Base-by-base conservation (phyloP, 1,140 invertebrate species). In the Drosophila obscura region DNA sequence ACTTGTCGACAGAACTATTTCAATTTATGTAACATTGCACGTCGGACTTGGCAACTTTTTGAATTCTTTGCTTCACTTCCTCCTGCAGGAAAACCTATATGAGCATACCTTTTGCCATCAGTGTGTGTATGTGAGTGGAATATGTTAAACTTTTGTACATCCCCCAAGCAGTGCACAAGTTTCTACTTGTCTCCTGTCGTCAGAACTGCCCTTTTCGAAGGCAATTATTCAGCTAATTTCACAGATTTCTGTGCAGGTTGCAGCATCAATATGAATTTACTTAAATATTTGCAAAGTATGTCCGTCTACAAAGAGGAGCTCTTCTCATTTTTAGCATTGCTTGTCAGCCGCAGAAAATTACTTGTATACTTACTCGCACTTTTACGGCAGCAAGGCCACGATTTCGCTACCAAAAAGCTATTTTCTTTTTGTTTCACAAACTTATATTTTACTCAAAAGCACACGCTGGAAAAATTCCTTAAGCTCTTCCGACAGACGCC, bases 1-100 rank as follows among this genome's bases (percentile, higher is more conserved):
- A 76, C 61, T 61, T 68, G 79, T 78, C 66, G 50, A 64, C 62
- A 61, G 62, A 87, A 87, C 82, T 87, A 87, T 88, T 87, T 79
- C 71, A 82, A 87, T 87, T 85, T 81, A 77, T 80, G 65, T 81
- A 74, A 71, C 56, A 50, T 71, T 77, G 73, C 68, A 76, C 77
- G 52, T 76, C 65, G 55, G 66, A 66, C 73, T 67, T 57, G 50
- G 26, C 26, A 63, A 62, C 51, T 69, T 69, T 69, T 24, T 55
- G 65, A 58, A 69, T 69, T 50, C 52, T 71, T 69, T 13, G 15
- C 31, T 66, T 24, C 11, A 13, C 35, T 39, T 39, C 11, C 31
- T 4, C 8, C 8, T 3, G 4, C 9, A 8, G 31, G 11, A 35
- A 35, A 9, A 9, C 13, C 22, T 50, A 4, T 16, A 44, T 3